A percentile compares a stretch with the other conserved stretches of the same genome.
phyloP scores from a whole-genome alignment of 1,140 invertebrate species.

The Drosophila ananassae region DNA sequence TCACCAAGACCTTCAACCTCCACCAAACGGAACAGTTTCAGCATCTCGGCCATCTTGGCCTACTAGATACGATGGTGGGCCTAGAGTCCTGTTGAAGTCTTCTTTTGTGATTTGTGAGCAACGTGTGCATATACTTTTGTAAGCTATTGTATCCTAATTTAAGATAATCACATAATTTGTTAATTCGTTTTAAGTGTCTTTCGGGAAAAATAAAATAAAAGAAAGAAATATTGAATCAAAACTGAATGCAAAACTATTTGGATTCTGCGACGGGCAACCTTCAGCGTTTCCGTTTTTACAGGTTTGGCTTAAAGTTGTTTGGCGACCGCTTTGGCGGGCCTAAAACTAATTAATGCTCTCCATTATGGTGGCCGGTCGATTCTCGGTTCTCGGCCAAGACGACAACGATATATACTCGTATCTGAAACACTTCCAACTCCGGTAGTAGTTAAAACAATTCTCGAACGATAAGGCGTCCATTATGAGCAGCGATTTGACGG shows the following conservation, averaged over 20 bases:
- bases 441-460: conserved; percentile 83
- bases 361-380: conserved; percentile 61
- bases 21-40: conserved; percentile 74
- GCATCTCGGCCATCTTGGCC: conserved; percentile 80
- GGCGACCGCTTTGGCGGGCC: conserved; percentile 66
- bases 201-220: conserved; percentile 31
- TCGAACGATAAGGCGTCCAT: conserved; percentile 76
- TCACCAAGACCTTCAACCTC: conserved; percentile 53
- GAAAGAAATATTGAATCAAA: conserved; percentile 15
- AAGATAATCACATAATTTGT: conserved; percentile 55
- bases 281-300: conserved; percentile 76
- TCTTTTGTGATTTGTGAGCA: conserved; percentile 62
- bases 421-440: conserved; percentile 74
- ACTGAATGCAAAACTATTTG: conserved; percentile 26
- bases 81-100: conserved; percentile 5
- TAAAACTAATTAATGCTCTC: conserved; percentile 76
- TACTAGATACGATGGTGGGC: conserved; percentile 31
- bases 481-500: conserved; percentile 83
- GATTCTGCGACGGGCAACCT: conserved; percentile 37
- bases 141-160: conserved; percentile 26
- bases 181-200: conserved; percentile 73
- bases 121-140: conserved; percentile 60
- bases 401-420: conserved; percentile 14
- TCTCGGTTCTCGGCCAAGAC: conserved; percentile 5
- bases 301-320: conserved; percentile 57